A percentile compares a stretch with the other conserved stretches of the same genome.
These are phyloP conservation scores for Cynopterus brachyotis DNA, from an alignment of 2,113 vertebrate species.

Conservation along the genomic window DNA sequence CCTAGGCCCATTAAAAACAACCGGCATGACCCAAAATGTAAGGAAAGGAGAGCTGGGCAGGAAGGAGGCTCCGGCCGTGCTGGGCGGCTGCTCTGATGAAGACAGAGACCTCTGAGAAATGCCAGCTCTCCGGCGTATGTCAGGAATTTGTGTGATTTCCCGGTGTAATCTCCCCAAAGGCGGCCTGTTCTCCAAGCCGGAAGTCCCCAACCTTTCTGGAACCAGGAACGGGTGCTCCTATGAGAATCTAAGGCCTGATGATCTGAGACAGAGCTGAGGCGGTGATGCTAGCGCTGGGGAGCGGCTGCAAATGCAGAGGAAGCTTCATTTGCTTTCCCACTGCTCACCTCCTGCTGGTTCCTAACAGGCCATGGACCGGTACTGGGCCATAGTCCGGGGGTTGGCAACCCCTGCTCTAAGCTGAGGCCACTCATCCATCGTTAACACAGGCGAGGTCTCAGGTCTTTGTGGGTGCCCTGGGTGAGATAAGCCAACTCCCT, in stretches of 20 bases:
- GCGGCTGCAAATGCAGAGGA: too few species aligned
- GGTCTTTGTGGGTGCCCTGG: background rate
- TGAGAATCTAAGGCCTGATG: too few species aligned
- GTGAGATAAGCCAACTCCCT: background rate
- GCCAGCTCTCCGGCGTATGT: background rate
- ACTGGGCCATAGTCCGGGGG: too few species aligned
- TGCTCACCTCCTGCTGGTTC: too few species aligned
- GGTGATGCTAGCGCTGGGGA: too few species aligned
- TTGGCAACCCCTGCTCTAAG: too few species aligned
- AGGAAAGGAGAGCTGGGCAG: background rate
- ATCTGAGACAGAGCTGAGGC: too few species aligned
- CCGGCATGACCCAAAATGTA: background rate
- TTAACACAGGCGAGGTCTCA: background rate
- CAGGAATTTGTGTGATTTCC: background rate
- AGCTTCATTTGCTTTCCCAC: too few species aligned
- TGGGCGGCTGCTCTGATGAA: background rate
- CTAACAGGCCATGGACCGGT: too few species aligned
- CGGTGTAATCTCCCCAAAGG: background rate
- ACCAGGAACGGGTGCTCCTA: too few species aligned
- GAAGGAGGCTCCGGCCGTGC: rapidly evolving
- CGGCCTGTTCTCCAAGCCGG: background rate
- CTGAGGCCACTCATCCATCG: background rate
- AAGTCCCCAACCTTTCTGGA: too few species aligned
- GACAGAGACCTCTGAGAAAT: background rate
- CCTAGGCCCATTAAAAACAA: background rate